Base-by-base conservation (phyloP, 1,140 invertebrate species). In the Drosophila varians region DNA sequence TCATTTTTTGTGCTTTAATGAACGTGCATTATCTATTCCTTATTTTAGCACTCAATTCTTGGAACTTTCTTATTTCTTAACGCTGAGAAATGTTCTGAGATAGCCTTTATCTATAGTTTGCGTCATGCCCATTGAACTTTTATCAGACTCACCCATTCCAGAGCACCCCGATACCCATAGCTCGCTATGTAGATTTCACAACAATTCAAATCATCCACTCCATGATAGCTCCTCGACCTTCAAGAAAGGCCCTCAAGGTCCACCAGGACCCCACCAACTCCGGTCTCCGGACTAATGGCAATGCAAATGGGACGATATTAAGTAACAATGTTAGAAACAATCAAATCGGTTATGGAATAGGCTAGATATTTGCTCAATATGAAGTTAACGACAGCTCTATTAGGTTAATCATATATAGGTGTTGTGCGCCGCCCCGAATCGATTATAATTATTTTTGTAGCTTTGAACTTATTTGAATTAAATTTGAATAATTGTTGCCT, bases 331-430 rank as follows among this genome's bases (percentile, higher is more conserved):
- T 68, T 53, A 45, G 64, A 7, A 68, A 68, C 64, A 68, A 68
- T 68, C 64, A 68, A 66, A 23, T 68, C 48, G 64, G 26, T 65
- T 71, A 71, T 70, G 53, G 66, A 51, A 60, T 60, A 55, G 65
- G 38, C 49, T 71, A 28, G 34, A 45, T 38, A 46, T 36, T 46
- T 74, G 62, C 68, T 71, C 68, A 71, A 71, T 71, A 71, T 66
- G 34, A 69, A 71, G 68, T 71, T 71, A 71, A 71, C 66, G 68
- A 71, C n/a, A 43, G 68, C 68, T 60, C 69, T 62, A 76, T 42
- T 49, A 66, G 60, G 57, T 78, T 53, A 72, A 66, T 52, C 68
- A 78, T 78, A 78, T 78, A 78, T 79, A 79, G 65, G 49, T 79
- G 72, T 78, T 74, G 76, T 78, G 74, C 64, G 56, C 47, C 65